These are phyloP conservation scores for Ennomos erosarius DNA, from an alignment of 2,888 invertebrate species.

Conservation along the genomic window DNA sequence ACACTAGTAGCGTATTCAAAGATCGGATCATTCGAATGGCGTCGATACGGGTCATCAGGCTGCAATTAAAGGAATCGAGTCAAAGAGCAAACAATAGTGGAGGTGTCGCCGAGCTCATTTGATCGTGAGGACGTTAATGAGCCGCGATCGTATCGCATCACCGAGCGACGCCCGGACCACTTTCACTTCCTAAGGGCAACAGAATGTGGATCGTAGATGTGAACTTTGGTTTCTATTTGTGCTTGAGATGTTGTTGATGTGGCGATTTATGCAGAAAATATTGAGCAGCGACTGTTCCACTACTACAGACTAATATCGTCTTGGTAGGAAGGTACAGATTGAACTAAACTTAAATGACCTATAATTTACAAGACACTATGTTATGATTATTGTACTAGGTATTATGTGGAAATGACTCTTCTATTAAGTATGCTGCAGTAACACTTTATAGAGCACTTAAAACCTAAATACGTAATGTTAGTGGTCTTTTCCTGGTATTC, in stretches of 20 bases:
- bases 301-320: too few relatives aligned
- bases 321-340: too few relatives aligned
- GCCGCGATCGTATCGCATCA: conserved; percentile 66
- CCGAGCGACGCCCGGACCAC: conserved; percentile 49
- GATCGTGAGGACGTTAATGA: conserved; percentile 74
- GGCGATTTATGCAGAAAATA: conserved; percentile 3
- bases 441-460: too few relatives aligned
- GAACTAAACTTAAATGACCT: too few relatives aligned
- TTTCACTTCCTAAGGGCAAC: conserved; percentile 73
- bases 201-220: conserved; percentile 43
- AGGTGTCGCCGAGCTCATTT: conserved; percentile 73
- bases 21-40: conserved; percentile 27
- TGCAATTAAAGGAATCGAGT: conserved; percentile 53
- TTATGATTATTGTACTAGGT: too few relatives aligned
- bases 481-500: too few relatives aligned
- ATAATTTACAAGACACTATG: too few relatives aligned
- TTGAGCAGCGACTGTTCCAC: not conserved
- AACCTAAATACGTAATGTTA: too few relatives aligned
- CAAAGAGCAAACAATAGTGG: conserved; percentile 55
- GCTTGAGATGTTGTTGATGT: conserved; percentile 15
- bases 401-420: too few relatives aligned
- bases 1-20: conserved; percentile 27
- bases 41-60: conserved; percentile 46
- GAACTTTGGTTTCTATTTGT: conserved; percentile 31
- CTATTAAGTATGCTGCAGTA: too few relatives aligned